Base-by-base conservation (phyloP, 1,140 invertebrate genomes). In the Aphidius gifuensis region DNA sequence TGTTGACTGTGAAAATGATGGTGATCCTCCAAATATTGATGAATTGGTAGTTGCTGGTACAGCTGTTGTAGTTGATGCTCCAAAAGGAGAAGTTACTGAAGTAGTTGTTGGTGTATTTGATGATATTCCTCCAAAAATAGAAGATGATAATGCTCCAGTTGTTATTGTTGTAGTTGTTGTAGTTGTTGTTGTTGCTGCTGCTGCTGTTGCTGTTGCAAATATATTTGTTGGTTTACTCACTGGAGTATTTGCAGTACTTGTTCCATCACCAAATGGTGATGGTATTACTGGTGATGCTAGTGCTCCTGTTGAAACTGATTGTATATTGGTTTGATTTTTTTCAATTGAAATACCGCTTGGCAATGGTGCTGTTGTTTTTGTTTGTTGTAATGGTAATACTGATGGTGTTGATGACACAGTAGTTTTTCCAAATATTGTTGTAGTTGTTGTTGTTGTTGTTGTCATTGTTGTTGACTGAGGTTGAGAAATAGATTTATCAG, bases 81-180 rank as follows among this genome's bases (percentile, higher is more conserved):
- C 21, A 53, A 59, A 48, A n/a, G 7, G 42, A 38, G 39, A 21
- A 32, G 6, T 45, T 9, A 46, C 21, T 6, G 56, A 6, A 8
- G 60, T 42, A 21, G 58, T 39, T 5, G 42, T 45, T 32, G 58
- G 16, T 7, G 62, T 11, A 5, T 42, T n/a, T 9, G 57, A 23
- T 7, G 64, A 42, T 42, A 58, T 47, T 23, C 62, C 60, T 6
- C 69, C 71, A 39, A 74, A 74, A 5, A 69, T 53, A 1, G 68
- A 67, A 61, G 46, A 21, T 5, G 32, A 5, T 9, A 61, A 39
- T 55, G 66, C 57, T 55, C 9, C 39, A 8, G 8, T 61, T 61
- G 6, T 59, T 55, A 9, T 61, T 62, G 3, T 7, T 16, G 45
- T n/a, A 0, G 11, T 61, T 62, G 3, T 7, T 16, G 45, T n/a